Evolutionary conservation across 35 echinoderm and acorn worm genomes (phyloP).

Genomic region (Acanthaster planci): DNA sequence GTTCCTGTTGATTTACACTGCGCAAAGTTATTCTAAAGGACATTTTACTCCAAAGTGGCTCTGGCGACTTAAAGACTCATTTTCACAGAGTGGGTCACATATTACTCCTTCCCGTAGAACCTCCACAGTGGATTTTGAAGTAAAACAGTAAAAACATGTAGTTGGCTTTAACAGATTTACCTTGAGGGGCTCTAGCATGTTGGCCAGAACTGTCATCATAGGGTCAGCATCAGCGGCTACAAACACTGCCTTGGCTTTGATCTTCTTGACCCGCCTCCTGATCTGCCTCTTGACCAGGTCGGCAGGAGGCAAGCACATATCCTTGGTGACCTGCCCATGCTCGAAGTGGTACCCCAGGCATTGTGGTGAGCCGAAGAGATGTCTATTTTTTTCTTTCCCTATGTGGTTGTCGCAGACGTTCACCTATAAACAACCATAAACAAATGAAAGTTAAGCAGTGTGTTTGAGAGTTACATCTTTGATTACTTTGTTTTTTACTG

Average conservation of each 20-base stretch:
- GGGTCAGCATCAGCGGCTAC: conserved; percentile 89
- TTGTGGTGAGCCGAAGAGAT: conserved; percentile 93
- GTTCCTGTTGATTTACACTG: too few species aligned
- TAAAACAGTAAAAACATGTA: too few species aligned
- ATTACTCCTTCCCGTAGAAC: too few species aligned
- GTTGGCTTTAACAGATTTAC: too few species aligned
- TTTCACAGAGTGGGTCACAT: too few species aligned
- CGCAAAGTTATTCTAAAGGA: too few species aligned
- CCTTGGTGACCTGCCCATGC: conserved; percentile 70
- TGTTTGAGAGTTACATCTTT: too few species aligned
- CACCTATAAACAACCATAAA: conserved; percentile 34
- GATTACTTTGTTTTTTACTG: too few species aligned
- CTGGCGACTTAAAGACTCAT: too few species aligned
- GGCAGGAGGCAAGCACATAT: conserved; percentile 62
- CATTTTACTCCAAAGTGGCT: too few species aligned
- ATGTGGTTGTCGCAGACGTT: conserved; percentile 82
- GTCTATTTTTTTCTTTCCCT: conserved; percentile 1
- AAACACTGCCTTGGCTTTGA: conserved; percentile 88
- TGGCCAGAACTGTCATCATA: conserved; percentile 53
- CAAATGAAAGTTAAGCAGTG: background rate
- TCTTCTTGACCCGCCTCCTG: conserved; percentile 74
- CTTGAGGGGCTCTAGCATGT: conserved; percentile 9
- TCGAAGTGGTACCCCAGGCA: conserved; percentile 86
- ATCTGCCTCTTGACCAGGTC: conserved; percentile 65
- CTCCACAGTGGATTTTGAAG: too few species aligned